phyloP scores from a whole-genome alignment of 2,797 vertebrate genomes.

The Myoxocephalus aenaeus region DNA sequence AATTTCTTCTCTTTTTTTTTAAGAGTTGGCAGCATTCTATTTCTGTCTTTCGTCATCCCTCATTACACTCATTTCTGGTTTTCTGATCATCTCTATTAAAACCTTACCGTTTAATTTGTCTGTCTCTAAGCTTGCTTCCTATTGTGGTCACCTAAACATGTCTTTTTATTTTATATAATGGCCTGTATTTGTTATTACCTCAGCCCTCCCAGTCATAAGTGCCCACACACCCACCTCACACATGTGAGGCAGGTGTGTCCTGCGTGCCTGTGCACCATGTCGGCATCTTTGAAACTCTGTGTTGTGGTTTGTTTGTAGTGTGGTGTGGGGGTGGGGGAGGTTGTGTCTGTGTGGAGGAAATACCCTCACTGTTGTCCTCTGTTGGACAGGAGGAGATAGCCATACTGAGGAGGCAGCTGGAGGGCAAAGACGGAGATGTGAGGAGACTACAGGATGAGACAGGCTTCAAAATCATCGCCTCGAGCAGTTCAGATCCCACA shows the following conservation, averaged over 20 bases:
- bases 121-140: conserved; percentile 37
- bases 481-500: conserved; percentile 82
- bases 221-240: conserved; percentile 40
- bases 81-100: conserved; percentile 3
- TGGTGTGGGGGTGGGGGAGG: conserved; percentile 21
- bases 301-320: conserved; percentile 75
- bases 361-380: conserved; percentile 60
- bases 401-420: conserved; percentile 90
- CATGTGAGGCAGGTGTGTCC: conserved; percentile 62
- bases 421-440: conserved; percentile 90
- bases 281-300: conserved; percentile 61
- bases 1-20: conserved; percentile 40
- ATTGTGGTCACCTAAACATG: conserved; percentile 21
- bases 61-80: conserved; percentile 23
- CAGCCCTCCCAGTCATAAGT: conserved; percentile 16
- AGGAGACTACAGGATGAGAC: conserved; percentile 90
- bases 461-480: conserved; percentile 79
- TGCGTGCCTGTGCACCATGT: conserved; percentile 51
- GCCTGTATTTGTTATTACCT: conserved; percentile 24
- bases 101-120: conserved; percentile 12
- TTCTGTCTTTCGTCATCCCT: conserved; percentile 16
- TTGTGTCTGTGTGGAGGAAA: conserved; percentile 22
- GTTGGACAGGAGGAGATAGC: conserved; percentile 90
- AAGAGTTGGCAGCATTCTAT: conserved; percentile 42
- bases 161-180: background rate